Percentiles rank a stretch among this genome's conserved stretches.
These are phyloP conservation scores for Electrophaes corylata DNA, from an alignment of 2,888 invertebrate genomes.

Conservation along the genomic window DNA sequence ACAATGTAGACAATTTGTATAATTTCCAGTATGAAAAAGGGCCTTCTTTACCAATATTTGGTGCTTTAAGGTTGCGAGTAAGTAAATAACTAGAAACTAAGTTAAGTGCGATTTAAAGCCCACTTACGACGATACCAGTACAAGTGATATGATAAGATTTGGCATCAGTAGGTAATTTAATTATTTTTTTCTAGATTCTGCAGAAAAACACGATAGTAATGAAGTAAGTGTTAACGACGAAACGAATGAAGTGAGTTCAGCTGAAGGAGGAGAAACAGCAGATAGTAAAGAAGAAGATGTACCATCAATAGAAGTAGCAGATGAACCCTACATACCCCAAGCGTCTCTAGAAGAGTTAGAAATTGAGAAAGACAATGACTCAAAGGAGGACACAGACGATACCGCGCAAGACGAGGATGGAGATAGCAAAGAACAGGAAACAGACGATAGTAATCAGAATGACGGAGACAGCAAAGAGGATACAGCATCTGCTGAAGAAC, in stretches of 20 bases:
- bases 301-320: slow-evolving; percentile 76
- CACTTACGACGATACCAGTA: too few species aligned
- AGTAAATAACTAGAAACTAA: too few species aligned
- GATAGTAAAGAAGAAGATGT: slow-evolving; percentile 64
- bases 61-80: too few species aligned
- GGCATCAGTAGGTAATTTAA: neutral
- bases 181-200: slow-evolving; percentile 64
- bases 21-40: too few species aligned
- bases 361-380: slow-evolving; percentile 62
- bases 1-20: too few species aligned
- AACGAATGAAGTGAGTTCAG: slow-evolving; percentile 72
- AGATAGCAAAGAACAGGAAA: slow-evolving; percentile 61
- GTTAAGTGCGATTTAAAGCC: too few species aligned
- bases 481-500: slow-evolving; percentile 75
- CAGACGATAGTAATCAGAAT: slow-evolving; percentile 54
- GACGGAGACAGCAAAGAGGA: slow-evolving; percentile 64
- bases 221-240: slow-evolving; percentile 77
- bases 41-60: too few species aligned
- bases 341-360: slow-evolving; percentile 76
- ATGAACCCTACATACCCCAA: slow-evolving; percentile 77
- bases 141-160: too few species aligned
- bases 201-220: slow-evolving; percentile 80
- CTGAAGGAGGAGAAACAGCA: slow-evolving; percentile 62
- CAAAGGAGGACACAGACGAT: slow-evolving; percentile 70
- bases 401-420: slow-evolving; percentile 55